These are phyloP conservation scores for Stenolophus ochropezus DNA, from an alignment of 2,888 invertebrate species.

Conservation along the genomic window DNA sequence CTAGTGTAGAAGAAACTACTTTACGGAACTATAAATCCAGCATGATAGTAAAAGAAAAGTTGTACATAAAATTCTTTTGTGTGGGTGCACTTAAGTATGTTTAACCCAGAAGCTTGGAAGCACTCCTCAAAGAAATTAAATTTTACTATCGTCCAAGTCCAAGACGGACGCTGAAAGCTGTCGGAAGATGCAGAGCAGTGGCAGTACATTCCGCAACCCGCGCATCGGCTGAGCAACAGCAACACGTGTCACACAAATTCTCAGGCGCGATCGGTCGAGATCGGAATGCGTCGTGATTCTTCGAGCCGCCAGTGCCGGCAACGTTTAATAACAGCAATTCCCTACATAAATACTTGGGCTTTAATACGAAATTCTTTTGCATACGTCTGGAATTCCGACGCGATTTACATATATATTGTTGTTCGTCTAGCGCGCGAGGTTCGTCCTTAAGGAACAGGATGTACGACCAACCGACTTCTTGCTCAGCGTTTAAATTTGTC, in stretches of 20 bases:
- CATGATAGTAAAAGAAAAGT: neutral
- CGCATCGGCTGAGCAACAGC: no score
- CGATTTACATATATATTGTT: conserved; percentile 55
- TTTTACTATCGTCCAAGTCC: conserved; percentile 2
- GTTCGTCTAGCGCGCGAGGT: conserved; percentile 24
- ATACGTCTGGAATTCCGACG: conserved; percentile 50
- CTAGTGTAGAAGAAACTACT: neutral
- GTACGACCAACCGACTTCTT: neutral
- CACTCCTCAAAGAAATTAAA: conserved; percentile 3
- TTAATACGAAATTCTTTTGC: conserved; percentile 56
- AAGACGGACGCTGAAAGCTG: neutral
- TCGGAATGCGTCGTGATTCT: conserved; percentile 49
- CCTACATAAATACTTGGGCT: conserved; percentile 53
- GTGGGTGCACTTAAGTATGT: neutral
- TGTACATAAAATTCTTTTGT: neutral
- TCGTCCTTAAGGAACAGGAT: neutral
- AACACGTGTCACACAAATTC: conserved; percentile 41
- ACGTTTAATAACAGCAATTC: conserved; percentile 47
- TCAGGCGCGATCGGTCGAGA: conserved; percentile 34
- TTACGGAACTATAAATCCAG: neutral
- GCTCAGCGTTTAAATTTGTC: conserved; percentile 31
- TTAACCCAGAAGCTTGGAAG: neutral
- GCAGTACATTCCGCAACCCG: conserved; percentile 1
- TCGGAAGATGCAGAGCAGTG: conserved; percentile 4
- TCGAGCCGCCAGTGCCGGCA: conserved; percentile 25